Base-by-base conservation (phyloP, 2,888 invertebrate genomes). In the Leptothorax acervorum region DNA sequence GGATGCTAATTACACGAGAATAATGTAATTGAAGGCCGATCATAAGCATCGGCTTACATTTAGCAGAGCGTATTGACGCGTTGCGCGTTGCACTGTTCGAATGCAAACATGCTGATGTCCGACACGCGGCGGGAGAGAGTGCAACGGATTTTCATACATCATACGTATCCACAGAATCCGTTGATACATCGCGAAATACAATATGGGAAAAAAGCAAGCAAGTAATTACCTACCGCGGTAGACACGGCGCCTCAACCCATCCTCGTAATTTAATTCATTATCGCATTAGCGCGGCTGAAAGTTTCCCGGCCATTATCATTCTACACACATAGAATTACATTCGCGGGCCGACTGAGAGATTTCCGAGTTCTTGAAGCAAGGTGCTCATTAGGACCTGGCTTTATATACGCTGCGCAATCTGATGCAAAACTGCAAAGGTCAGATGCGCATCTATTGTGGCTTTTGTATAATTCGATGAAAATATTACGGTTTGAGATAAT, bases 21-120 rank as follows among this genome's bases (percentile, higher is more conserved):
- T 89, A 88, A 90, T 87, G 88, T 85, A 86, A 88, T 86, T 86
- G 86, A 86, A 86, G 85, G 86, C 81, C 75, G 76, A 84, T 74
- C 68, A 84, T 51, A 70, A 65, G 79, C 78, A 71, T 66, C 66
- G 55, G 73, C 71, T 55, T 81, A 81, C 79, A 81, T 81, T 81
- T 28, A 78, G n/a, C 57, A n/a, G 55, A 28, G 71, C 12, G 79
- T 70, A 62, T 48, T 71, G 79, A 81, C 57, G 70, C 63, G 23
- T 55, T 23, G 39, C 39, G 23, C 73, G 42, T 35, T 70, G 79
- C 70, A 35, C 70, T 70, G 57, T 70, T 70, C n/a, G 79, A 60
- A 79, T 71, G 39, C 71, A 81, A 81, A 81, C 28, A 51, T 6
- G 60, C 28, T 48, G 57, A 79, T 66, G 71, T 55, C 15, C 62